Conservation (phyloP, 2,797 vertebrate genomes). For the Dromococcyx pavoninus region DNA sequence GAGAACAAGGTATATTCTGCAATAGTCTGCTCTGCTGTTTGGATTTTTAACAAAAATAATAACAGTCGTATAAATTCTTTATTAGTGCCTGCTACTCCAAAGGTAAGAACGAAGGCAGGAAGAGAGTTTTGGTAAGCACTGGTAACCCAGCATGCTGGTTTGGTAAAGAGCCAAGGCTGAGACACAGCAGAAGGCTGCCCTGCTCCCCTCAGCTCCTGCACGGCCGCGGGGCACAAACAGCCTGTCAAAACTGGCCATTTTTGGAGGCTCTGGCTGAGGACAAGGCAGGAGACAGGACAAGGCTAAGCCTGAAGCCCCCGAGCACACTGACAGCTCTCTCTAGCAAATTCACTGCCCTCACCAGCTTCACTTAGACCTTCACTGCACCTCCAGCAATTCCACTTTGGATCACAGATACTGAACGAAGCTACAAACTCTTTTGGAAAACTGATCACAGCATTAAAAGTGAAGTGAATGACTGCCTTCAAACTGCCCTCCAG, state of each 20-base stretch:
- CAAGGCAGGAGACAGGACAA: background rate
- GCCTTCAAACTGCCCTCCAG: background rate
- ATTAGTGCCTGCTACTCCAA: background rate
- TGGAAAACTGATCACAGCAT: background rate
- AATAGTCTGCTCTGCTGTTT: background rate
- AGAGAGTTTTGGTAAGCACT: background rate
- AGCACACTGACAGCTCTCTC: rapidly evolving
- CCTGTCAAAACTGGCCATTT: background rate
- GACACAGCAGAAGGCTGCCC: background rate
- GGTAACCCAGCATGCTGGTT: background rate
- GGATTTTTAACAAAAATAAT: background rate
- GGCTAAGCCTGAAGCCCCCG: background rate
- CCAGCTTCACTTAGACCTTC: background rate
- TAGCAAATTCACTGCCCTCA: background rate
- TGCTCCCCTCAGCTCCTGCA: background rate
- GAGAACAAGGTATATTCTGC: background rate
- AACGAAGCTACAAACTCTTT: background rate
- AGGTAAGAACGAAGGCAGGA: background rate
- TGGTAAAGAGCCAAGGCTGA: background rate
- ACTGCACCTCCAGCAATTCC: background rate
- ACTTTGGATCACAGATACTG: background rate
- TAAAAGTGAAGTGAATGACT: background rate
- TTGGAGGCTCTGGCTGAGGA: background rate
- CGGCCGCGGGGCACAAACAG: rapidly evolving
- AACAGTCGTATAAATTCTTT: background rate